These are phyloP conservation scores for Plestiodon gilberti DNA, from an alignment of 2,113 vertebrate species.

Conservation along the genomic window DNA sequence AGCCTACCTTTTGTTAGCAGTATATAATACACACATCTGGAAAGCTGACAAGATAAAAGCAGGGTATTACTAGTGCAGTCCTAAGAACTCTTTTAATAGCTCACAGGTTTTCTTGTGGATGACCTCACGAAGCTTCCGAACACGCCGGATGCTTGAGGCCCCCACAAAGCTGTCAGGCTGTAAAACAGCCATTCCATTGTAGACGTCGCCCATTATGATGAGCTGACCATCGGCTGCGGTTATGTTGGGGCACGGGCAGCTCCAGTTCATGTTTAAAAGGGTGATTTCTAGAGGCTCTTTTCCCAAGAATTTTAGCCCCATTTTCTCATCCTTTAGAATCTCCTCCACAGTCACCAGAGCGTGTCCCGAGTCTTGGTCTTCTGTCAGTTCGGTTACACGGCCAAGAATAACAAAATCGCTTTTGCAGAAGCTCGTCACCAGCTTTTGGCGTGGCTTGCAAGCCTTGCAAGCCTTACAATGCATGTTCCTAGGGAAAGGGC, in stretches of 20 bases:
- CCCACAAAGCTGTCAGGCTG: constrained; percentile 93
- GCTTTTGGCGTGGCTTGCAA: constrained; percentile 91
- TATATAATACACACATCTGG: constrained; percentile 39
- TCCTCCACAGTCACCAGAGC: constrained; percentile 92
- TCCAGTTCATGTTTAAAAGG: constrained; percentile 93
- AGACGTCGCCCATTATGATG: constrained; percentile 94
- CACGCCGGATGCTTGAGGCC: constrained; percentile 80
- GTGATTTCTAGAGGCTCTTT: constrained; percentile 93
- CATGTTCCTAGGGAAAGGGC: constrained; percentile 88
- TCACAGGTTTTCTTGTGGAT: constrained; percentile 95
- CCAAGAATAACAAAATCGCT: constrained; percentile 95
- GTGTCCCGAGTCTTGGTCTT: constrained; percentile 88
- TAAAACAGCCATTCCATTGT: constrained; percentile 91
- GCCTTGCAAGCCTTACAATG: constrained; percentile 90
- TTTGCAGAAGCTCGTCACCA: constrained; percentile 95
- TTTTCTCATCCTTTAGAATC: constrained; percentile 96
- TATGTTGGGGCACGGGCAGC: constrained; percentile 96
- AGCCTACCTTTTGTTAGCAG: constrained; percentile 65
- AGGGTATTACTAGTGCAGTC: constrained; percentile 80
- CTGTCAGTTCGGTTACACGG: constrained; percentile 85
- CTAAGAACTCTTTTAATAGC: constrained; percentile 90
- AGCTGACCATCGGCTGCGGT: constrained; percentile 86
- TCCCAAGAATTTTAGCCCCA: constrained; percentile 95
- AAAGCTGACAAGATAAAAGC: background rate
- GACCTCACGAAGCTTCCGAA: constrained; percentile 91